Base-by-base conservation (phyloP, 2,113 vertebrate species). In the Hystrix cristata region DNA sequence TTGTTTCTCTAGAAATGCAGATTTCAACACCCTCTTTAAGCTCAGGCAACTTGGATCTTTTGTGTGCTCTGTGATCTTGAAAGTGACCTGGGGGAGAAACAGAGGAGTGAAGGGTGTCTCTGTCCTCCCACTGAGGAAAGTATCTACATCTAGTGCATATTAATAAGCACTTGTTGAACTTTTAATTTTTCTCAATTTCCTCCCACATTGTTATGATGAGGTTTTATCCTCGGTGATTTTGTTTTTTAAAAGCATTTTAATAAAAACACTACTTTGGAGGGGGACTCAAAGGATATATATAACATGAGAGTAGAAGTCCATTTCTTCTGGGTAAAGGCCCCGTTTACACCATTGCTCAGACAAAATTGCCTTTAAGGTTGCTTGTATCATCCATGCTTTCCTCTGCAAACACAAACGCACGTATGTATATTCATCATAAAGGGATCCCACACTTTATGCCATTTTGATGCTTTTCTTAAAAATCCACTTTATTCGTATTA, bases 391-490 rank as follows among this genome's bases (percentile, higher is more conserved):
- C n/a, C 48, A 25, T 14, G 31, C 3, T 57, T 51, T 90, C 90
- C 55, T 90, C 25, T 90, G 48, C 15, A 83, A 90, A 48, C 71
- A 43, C 55, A 92, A 51, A 53, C 53, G 19, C 16, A 55, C 4
- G 2, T 19, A 29, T 6, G 53, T 72, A 23, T 71, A 84, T 60
- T 74, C 43, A 88, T 53, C 43, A 69, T 55, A 81, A 88, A 92
- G n/a, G 4, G 5, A 71, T 6, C n/a, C 57, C 76, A n/a, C 64
- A n/a, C 6, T 69, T 62, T 55, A 60, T 76, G 72, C 57, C 59
- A 91, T 90, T 90, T 65, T 81, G 46, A 82, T 82, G n/a, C 60
- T 87, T 27, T 76, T 59, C 78, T 93, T 93, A 43, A 93, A 69
- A 87, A 78, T 90, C 16, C 48, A 59, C 67, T 95, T 90, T 79